Conservation (phyloP, 2,113 vertebrate genomes). For the Chaenogobius annularis region DNA sequence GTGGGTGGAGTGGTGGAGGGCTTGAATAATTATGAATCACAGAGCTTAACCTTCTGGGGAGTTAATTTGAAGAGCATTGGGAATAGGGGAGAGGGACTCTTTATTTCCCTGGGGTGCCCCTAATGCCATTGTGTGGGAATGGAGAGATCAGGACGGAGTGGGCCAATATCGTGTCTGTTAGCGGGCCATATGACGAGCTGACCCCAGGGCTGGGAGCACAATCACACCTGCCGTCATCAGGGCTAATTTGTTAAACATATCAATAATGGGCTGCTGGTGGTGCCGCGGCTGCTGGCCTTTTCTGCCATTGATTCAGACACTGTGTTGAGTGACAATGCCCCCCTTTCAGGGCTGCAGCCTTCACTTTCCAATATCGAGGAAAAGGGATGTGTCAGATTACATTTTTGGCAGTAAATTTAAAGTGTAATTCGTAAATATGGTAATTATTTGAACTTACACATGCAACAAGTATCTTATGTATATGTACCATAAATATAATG, state of each 20-base stretch:
- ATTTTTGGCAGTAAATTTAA: neutral
- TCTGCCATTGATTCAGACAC: conserved; percentile 63
- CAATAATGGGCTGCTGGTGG: conserved; percentile 71
- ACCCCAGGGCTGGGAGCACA: conserved; percentile 65
- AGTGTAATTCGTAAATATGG: neutral
- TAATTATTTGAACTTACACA: too few relatives aligned
- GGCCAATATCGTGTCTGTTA: conserved; percentile 82
- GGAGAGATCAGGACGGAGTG: conserved; percentile 77
- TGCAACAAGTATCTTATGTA: too few relatives aligned
- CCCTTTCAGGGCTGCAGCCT: neutral
- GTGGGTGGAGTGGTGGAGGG: conserved; percentile 47
- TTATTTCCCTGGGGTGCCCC: conserved; percentile 83
- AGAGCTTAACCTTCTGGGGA: conserved; percentile 81
- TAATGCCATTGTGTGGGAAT: conserved; percentile 81
- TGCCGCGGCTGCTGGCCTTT: conserved; percentile 49
- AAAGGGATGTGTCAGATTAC: neutral
- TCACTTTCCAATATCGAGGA: neutral
- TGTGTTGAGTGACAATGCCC: conserved; percentile 54
- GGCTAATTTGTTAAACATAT: conserved; percentile 84
- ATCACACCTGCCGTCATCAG: conserved; percentile 80
- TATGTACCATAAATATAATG: too few relatives aligned
- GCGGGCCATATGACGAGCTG: conserved; percentile 79
- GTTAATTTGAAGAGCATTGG: conserved; percentile 82
- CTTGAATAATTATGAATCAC: conserved; percentile 82
- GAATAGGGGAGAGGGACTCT: conserved; percentile 70